Base-by-base conservation (phyloP, 2,888 invertebrate species). In the Campoplex nolae region DNA sequence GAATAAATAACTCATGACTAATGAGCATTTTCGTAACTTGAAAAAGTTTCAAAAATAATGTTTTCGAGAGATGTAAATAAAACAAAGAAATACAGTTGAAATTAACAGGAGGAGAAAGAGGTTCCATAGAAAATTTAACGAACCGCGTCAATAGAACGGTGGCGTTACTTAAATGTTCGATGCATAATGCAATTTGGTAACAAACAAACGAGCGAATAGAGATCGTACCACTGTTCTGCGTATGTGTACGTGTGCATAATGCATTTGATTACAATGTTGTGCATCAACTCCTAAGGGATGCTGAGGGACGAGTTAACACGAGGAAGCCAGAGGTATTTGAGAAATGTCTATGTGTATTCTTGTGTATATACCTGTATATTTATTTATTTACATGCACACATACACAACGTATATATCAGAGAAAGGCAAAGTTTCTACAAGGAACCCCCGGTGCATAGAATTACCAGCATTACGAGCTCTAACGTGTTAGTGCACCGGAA, bases 381-480 rank as follows among this genome's bases (percentile, higher is more conserved):
- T 62, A 62, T 62, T 32, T 62, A 68, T 78, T 68, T 42, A 42
- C 54, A 2, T 23, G 16, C 7, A 54, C 38, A 67, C 9, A 56
- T 54, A 42, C 71, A 51, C 51, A 9, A 77, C 9, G n/a, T 58
- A 51, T 51, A 38, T 35, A 70, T 51, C 18, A 65, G 51, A 73
- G 42, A 81, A 28, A 45, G 42, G 71, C 80, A 88, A 90, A 89
- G 87, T 89, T 90, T 87, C 84, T 70, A 23, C 79, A 67, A 18
- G 73, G 67, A 62, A 78, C 70, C 76, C 67, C 80, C 71, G 86
- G 83, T 86, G 82, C 87, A 88, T 87, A 82, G 81, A 88, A 88
- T 89, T 89, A 85, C 88, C 84, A 45, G 87, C 84, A 88, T 88
- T 88, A 90, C 87, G 83, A 80, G 79, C 78, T 83, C 81, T 88